Evolutionary conservation across 2,113 vertebrate species (phyloP), one percentile per base, ranked within the genome.

Genomic region (Strix aluco): DNA sequence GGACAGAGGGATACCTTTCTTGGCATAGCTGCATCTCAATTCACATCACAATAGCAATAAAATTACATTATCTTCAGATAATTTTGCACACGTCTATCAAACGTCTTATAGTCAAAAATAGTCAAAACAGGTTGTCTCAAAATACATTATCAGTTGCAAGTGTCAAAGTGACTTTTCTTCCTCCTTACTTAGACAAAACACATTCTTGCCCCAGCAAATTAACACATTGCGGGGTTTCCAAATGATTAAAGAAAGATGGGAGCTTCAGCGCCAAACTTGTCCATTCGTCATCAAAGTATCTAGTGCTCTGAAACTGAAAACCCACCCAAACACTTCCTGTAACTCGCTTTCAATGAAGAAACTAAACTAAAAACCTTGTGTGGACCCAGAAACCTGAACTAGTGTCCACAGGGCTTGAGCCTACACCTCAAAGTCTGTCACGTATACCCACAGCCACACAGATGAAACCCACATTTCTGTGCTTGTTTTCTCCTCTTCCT

Each of bases 121-220:
- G 86, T 58, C 88, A 97, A 92, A 97, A 88, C 59, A 13, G 1
- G 29, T 54, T 46, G n/a, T 81, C 32, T 88, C 63, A 7, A 83
- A 92, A 80, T 13, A 49, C 0, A 0, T 69, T 80, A 75, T 85
- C 44, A 11, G 19, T 17, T 78, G 3, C 63, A 83, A 83, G 38
- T 51, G 23, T 70, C 91, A 95, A 91, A 91, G n/a, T 38, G 78
- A 74, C 46, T 92, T 94, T 78, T 74, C 75, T 94, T 85, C 59
- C 55, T 67, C 42, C n/a, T 73, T 36, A 21, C 36, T 75, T 74
- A 88, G 86, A 73, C 91, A 94, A 94, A 97, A 92, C 32, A 91
- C 2, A 0, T 65, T 77, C 58, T 62, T 42, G 12, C 9, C 36
- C 17, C 36, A 38, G 22, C 19, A 5, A 85, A 83, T 38, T 75